Conservation (phyloP, 1,140 invertebrate species). For the Zaprionus kolodkinae region DNA sequence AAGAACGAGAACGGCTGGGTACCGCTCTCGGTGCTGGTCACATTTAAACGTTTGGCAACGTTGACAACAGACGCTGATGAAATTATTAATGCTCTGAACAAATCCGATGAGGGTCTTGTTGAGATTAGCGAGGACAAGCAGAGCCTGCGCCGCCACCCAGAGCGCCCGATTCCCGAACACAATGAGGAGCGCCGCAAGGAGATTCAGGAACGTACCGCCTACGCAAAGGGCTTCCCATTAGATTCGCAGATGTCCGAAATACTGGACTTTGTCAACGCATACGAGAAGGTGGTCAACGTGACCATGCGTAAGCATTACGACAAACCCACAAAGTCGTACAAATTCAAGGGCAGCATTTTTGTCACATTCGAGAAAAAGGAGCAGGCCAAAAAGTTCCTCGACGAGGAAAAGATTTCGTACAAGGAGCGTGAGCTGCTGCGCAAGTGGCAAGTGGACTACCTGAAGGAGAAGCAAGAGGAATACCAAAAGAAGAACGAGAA, state of each 20-base stretch:
- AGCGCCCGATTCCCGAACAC: conserved; percentile 92
- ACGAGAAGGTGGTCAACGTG: conserved; percentile 91
- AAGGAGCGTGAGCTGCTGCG: conserved; percentile 89
- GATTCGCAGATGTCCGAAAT: conserved; percentile 89
- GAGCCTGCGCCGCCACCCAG: conserved; percentile 92
- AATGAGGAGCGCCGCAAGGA: conserved; percentile 93
- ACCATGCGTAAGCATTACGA: conserved; percentile 90
- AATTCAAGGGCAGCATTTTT: conserved; percentile 96
- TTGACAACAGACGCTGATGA: conserved; percentile 89
- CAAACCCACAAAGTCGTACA: conserved; percentile 87
- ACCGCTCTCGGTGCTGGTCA: conserved; percentile 92
- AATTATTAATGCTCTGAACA: conserved; percentile 90
- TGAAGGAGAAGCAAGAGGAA: conserved; percentile 89
- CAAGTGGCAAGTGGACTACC: conserved; percentile 90
- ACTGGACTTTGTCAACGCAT: conserved; percentile 89
- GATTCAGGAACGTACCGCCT: conserved; percentile 90
- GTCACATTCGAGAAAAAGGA: conserved; percentile 92
- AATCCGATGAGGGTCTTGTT: conserved; percentile 90
- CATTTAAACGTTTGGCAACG: conserved; percentile 93
- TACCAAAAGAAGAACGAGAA: conserved; percentile 74
- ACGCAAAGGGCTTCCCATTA: conserved; percentile 95
- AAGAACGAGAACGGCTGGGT: conserved; percentile 96
- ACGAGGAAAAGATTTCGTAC: conserved; percentile 87
- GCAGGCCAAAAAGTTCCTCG: conserved; percentile 87
- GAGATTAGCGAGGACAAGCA: conserved; percentile 92